Evolutionary conservation across 1,140 invertebrate species (phyloP).

Genomic region (Caerostris extrusa): DNA sequence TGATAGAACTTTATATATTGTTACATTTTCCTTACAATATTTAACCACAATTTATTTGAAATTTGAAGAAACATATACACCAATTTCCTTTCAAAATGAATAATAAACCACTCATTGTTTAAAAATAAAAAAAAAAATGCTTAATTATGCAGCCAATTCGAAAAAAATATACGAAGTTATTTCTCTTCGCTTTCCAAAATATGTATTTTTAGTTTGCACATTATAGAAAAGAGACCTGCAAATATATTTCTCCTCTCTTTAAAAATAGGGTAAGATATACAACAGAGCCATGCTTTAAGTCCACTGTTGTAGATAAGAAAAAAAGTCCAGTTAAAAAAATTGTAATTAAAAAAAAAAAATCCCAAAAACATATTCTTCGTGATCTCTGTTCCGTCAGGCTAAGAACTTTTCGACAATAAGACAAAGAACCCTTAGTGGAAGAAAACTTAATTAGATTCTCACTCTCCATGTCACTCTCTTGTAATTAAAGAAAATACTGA

Average conservation of each 20-base stretch:
- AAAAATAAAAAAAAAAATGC: too few species aligned
- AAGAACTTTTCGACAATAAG: conserved; percentile 37
- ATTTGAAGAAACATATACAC: too few species aligned
- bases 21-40: too few species aligned
- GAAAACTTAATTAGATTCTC: conserved; percentile 76
- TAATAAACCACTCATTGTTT: too few species aligned
- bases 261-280: not conserved
- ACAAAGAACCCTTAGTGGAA: conserved; percentile 40
- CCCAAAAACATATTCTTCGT: not conserved
- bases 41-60: too few species aligned
- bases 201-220: too few species aligned
- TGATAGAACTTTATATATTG: too few species aligned
- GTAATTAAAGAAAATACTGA: conserved; percentile 77
- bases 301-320: not conserved
- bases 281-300: not conserved
- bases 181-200: too few species aligned
- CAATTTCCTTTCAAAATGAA: too few species aligned
- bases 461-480: conserved; percentile 70
- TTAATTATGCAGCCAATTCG: too few species aligned
- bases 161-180: too few species aligned
- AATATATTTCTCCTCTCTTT: not conserved
- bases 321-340: not conserved
- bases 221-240: not conserved
- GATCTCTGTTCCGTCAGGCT: not conserved
- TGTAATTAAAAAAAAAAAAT: conserved; percentile 36